Base-by-base conservation (phyloP, 2,797 vertebrate genomes). In the Calcarius lapponicus region DNA sequence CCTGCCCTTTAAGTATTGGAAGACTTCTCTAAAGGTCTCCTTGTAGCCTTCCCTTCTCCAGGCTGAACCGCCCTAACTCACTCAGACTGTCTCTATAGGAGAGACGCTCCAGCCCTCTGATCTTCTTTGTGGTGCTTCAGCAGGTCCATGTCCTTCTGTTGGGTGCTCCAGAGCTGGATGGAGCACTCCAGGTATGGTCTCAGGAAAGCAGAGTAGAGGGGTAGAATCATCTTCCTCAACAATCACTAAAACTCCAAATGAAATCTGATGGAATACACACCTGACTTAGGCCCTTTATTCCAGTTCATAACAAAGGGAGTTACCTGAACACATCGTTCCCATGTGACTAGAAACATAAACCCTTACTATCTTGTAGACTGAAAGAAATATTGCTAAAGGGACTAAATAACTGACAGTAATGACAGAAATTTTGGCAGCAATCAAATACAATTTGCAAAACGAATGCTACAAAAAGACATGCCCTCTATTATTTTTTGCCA, bases 401-500 rank as follows among this genome's bases (percentile, higher is more conserved):
- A 82, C 80, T 90, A 90, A 88, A 88, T 45, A 92, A 69, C 53
- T 58, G 81, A 67, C 36, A 80, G 53, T 31, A 86, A 94, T 60
- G 87, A 82, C 26, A 81, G 51, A 94, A 69, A 36, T 61, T 53
- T 79, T 95, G 95, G 95, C 93, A 95, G 65, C 32, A 58, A 29
- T 60, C 31, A 9, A 92, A 90, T 74, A 50, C 48, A 86, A 93
- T 96, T 96, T 95, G 24, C 60, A 76, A 95, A 96, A 93, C 74
- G 36, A 81, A 92, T 74, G 50, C 53, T 87, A 89, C 69, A 50
- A 61, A 85, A 96, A 96, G 69, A 80, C 91, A 89, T 47, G 56
- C 58, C 74, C 56, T 86, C 71, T 65, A 65, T 51, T 93, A 76
- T 74, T 86, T 94, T 90, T 95, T 72, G 92, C 92, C 93, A 94